Evolutionary conservation across 2,888 invertebrate species (phyloP).

Genomic region (Erynnis tages): DNA sequence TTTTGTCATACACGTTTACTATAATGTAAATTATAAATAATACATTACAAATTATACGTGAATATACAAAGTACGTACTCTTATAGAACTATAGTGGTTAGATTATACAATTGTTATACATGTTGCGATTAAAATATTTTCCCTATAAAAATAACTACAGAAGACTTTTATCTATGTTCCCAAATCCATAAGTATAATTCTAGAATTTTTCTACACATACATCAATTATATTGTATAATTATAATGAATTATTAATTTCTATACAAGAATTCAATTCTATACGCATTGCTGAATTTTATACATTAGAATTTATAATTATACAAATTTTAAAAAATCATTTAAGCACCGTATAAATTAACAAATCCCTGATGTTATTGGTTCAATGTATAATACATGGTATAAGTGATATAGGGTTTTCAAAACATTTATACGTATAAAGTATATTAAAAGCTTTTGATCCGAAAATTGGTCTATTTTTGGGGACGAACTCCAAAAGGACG

Average conservation of each 20-base stretch:
- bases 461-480: conserved; percentile 41
- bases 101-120: conserved; percentile 18
- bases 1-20: conserved; percentile 22
- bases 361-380: conserved; percentile 25
- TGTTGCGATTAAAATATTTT: conserved; percentile 26
- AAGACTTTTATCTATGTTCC: conserved; percentile 49
- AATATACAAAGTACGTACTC: conserved; percentile 10
- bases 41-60: conserved; percentile 13
- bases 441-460: conserved; percentile 26
- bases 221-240: conserved; percentile 19
- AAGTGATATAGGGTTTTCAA: conserved; percentile 25
- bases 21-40: conserved; percentile 15
- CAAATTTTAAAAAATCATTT: conserved; percentile 30
- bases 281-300: conserved; percentile 46
- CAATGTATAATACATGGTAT: conserved; percentile 19
- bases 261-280: conserved; percentile 48
- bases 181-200: conserved; percentile 40
- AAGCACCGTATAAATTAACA: conserved; percentile 37
- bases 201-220: conserved; percentile 27
- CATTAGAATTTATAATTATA: conserved; percentile 29
- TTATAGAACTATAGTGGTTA: conserved; percentile 9
- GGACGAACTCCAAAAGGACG: conserved; percentile 34
- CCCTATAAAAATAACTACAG: conserved; percentile 44
- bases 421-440: conserved; percentile 15
- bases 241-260: conserved; percentile 19